phyloP scores from a whole-genome alignment of 1,140 invertebrate genomes.

The Trichoplusia ni region DNA sequence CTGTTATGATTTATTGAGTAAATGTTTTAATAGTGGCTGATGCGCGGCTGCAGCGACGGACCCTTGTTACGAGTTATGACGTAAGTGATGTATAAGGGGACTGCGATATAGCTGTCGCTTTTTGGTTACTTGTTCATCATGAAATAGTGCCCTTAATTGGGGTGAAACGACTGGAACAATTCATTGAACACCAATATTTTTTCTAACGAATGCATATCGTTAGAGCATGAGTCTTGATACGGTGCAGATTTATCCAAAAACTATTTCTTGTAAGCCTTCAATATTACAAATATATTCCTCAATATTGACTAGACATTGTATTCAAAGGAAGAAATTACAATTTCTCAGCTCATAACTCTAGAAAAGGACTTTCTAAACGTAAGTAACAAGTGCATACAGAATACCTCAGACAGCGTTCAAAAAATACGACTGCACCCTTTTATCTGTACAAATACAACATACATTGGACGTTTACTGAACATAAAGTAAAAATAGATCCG shows the following conservation, averaged over 20 bases:
- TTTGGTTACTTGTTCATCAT: no score
- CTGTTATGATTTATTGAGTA: conserved; percentile 39
- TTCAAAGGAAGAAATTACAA: conserved; percentile 4
- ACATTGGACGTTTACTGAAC: conserved; percentile 25
- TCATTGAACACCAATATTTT: no score
- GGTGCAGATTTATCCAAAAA: no score
- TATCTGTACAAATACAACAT: conserved; percentile 9
- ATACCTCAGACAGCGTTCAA: background rate
- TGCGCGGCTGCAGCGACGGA: background rate
- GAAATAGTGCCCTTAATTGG: no score
- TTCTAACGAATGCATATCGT: no score
- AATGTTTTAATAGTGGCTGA: conserved; percentile 10
- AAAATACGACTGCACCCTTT: background rate
- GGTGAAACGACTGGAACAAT: no score
- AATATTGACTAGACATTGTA: background rate
- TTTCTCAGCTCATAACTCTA: conserved; percentile 17
- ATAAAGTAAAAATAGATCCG: background rate
- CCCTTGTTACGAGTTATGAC: no score
- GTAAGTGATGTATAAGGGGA: no score
- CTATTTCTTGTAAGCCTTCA: no score
- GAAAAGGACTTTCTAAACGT: conserved; percentile 3
- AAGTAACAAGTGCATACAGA: conserved; percentile 32
- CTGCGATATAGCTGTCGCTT: no score
- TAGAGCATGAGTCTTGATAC: no score
- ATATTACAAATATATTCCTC: background rate